Evolutionary conservation across 1,140 invertebrate genomes (phyloP), one percentile per base, ranked within the genome.

Genomic region (Condylostylus longicornis): DNA sequence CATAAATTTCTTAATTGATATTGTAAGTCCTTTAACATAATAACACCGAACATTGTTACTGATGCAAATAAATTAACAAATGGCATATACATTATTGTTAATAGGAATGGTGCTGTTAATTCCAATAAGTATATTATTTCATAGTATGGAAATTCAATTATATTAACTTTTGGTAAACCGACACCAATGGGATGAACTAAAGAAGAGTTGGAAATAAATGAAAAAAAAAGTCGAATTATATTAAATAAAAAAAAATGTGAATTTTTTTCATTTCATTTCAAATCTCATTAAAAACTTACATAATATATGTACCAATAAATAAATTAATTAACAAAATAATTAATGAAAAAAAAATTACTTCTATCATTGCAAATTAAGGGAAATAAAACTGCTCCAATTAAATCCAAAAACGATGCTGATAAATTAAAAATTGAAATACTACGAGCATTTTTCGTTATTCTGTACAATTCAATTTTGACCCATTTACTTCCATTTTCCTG

Each of bases 61-160:
- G 51, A 45, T 10, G 45, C 55, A 29, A 58, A 58, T 13, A 58
- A 41, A 37, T 46, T 55, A 5, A 58, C 50, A 40, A 54, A 58
- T 3, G 55, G 53, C 55, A 58, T 55, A 28, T 58, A 58, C 49
- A 58, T 44, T 30, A 45, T 35, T 8, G 44, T 44, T 12, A 58
- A 36, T 3, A 54, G 33, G 4, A 55, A 12, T 13, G 53, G 53
- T 4, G 37, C 42, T 15, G 51, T 42, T 8, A 55, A 17, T 41
- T 58, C 45, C 33, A 44, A 20, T 18, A 55, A n/a, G 36, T 53
- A 58, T 14, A 53, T 21, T 5, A 53, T 35, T 35, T 58, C 51
- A 36, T 53, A 58, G n/a, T 49, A 13, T 0, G 55, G 55, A 3
- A 48, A 31, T 3, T 33, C 28, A n/a, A 44, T 50, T 41, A 54